A percentile compares a stretch with the other conserved stretches of the same genome.
These are phyloP conservation scores for Aphidius colemani DNA, from an alignment of 2,888 invertebrate species.

Conservation along the genomic window DNA sequence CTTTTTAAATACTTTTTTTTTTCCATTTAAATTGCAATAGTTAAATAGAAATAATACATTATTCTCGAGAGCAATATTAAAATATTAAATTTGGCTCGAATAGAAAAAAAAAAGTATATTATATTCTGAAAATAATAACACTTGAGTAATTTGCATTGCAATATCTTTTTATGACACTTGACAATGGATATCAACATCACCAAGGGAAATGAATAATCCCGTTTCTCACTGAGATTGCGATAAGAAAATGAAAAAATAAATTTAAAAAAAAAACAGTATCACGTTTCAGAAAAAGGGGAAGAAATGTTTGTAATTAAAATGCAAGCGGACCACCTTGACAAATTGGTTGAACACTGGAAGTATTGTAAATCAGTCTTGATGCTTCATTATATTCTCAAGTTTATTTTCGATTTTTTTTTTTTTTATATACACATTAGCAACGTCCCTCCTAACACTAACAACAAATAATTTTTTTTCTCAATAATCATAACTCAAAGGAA, in stretches of 20 bases:
- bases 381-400: not conserved
- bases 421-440: not conserved
- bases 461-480: not conserved
- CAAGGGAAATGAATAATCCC: too few relatives aligned
- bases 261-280: constrained; percentile 21
- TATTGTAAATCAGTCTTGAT: constrained; percentile 38
- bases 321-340: constrained; percentile 35
- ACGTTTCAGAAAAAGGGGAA: constrained; percentile 29
- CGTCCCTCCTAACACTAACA: not conserved
- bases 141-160: too few relatives aligned
- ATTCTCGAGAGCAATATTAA: too few relatives aligned
- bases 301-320: constrained; percentile 39
- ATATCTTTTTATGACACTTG: too few relatives aligned
- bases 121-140: too few relatives aligned
- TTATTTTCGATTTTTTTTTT: constrained; percentile 8
- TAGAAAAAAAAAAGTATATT: too few relatives aligned
- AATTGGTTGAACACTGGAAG: constrained; percentile 35
- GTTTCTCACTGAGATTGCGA: constrained; percentile 10
- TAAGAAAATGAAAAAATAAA: constrained; percentile 9
- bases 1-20: too few relatives aligned
- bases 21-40: too few relatives aligned
- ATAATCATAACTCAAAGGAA: too few relatives aligned
- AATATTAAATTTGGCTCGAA: too few relatives aligned
- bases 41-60: too few relatives aligned
- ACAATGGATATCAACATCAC: too few relatives aligned